Evolutionary conservation across 1,140 invertebrate genomes (phyloP), one percentile per base, ranked within the genome.

Genomic region (Aphaenogaster floridana): DNA sequence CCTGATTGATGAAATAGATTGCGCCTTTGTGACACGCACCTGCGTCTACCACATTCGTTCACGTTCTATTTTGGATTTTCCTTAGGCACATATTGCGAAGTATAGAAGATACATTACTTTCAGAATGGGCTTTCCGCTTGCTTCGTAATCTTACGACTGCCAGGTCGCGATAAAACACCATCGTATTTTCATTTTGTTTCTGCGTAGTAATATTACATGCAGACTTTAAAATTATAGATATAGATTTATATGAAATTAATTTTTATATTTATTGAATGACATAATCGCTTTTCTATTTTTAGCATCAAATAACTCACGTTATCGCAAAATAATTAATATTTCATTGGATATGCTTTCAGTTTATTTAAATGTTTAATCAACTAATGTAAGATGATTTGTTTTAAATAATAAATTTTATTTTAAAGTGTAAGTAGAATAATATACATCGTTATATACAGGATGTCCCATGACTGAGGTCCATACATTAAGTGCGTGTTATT

Each of bases 1-100:
- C 86, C 90, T 93, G 93, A 94, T 94, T 94, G 94, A 94, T 93
- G 92, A 89, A 84, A 91, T 92, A 93, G 91, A 94, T 94, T 94
- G 93, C 91, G 91, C 90, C 86, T 88, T 79, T 77, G 85, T 88
- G 92, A 93, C 89, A 93, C 84, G 84, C 94, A 94, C 93, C 94
- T 94, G 94, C 61, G 94, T 88, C 77, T 86, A 74, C 79, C 74
- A n/a, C 17, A 59, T 86, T 42, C 80, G 63, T 83, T 42, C 69
- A 36, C 85, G 61, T 77, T 89, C 90, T 77, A 76, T 91, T 89
- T 85, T 83, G 50, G 45, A 69, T 87, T 72, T 78, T 71, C 76
- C 78, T 87, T 66, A 76, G 63, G 80, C 76, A 78, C 71, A 76
- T 84, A 84, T 84, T 76, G 80, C 80, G 54, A 76, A 48, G 69